A percentile compares a stretch with the other conserved stretches of the same genome.
Conservation (phyloP, 2,888 invertebrate species). For the Agriotes lineatus region DNA sequence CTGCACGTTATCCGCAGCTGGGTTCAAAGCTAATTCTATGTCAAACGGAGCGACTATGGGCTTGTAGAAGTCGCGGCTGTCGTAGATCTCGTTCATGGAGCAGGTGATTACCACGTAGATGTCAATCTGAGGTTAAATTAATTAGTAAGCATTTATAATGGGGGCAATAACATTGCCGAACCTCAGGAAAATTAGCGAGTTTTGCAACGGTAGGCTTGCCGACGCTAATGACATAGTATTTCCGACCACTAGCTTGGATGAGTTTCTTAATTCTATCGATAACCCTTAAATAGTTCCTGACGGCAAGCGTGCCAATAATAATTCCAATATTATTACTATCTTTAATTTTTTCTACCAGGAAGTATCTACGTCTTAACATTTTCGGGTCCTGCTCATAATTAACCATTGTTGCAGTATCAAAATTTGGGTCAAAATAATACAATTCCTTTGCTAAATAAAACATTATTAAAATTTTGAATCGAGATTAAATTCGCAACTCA, state of each 20-base stretch:
- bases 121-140: constrained; percentile 76
- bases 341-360: constrained; percentile 90
- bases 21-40: constrained; percentile 86
- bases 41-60: constrained; percentile 95
- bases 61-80: constrained; percentile 87
- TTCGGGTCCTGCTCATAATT: constrained; percentile 65
- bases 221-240: constrained; percentile 91
- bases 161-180: too few relatives aligned
- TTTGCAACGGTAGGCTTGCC: constrained; percentile 96
- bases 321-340: too few relatives aligned
- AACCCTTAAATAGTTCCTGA: constrained; percentile 81
- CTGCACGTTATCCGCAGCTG: constrained; percentile 61
- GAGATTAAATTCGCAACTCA: too few relatives aligned
- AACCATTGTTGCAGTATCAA: constrained; percentile 59
- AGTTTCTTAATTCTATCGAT: constrained; percentile 81
- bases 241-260: constrained; percentile 82
- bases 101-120: constrained; percentile 93
- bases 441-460: constrained; percentile 70
- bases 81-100: constrained; percentile 88
- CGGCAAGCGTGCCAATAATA: constrained; percentile 90
- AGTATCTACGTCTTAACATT: constrained; percentile 84
- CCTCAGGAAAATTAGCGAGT: constrained; percentile 93
- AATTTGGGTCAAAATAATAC: constrained; percentile 70
- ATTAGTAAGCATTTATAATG: not conserved
- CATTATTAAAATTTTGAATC: too few relatives aligned